These are phyloP conservation scores for Odontomyia ornata DNA, from an alignment of 2,888 invertebrate species.

Conservation along the genomic window DNA sequence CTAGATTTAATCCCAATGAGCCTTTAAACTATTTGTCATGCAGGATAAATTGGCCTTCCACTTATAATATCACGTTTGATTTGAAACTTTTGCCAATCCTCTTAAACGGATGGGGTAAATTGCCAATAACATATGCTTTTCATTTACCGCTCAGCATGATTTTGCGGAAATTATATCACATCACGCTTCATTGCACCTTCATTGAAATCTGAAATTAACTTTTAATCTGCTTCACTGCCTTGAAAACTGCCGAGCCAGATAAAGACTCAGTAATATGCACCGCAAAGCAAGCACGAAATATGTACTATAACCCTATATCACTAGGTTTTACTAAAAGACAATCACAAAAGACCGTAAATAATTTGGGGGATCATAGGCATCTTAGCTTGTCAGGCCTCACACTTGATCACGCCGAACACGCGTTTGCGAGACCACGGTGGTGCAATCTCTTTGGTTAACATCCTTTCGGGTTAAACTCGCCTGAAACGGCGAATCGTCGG, in stretches of 20 bases:
- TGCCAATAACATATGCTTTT: background rate
- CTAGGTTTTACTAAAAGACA: too few relatives aligned
- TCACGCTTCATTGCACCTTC: slow-evolving; percentile 28
- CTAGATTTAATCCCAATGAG: background rate
- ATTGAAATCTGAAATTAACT: slow-evolving; percentile 19
- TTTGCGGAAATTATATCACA: slow-evolving; percentile 5
- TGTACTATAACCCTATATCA: too few relatives aligned
- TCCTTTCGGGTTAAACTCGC: too few relatives aligned
- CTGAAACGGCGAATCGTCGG: too few relatives aligned
- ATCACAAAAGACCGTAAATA: too few relatives aligned
- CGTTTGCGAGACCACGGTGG: too few relatives aligned
- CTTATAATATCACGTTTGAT: background rate
- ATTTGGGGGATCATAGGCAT: too few relatives aligned
- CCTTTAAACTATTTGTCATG: slow-evolving; percentile 1
- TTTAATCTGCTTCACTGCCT: background rate
- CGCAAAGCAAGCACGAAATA: background rate
- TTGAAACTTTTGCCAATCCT: background rate
- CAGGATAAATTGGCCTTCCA: background rate
- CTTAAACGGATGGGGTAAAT: background rate
- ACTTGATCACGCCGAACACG: too few relatives aligned
- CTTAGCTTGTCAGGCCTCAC: too few relatives aligned
- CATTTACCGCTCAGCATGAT: slow-evolving; percentile 28
- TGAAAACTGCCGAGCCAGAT: background rate
- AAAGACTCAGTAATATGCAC: background rate
- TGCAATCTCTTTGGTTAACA: too few relatives aligned